Base-by-base conservation (phyloP, 2,888 invertebrate species). In the Notocelia uddmanniana region DNA sequence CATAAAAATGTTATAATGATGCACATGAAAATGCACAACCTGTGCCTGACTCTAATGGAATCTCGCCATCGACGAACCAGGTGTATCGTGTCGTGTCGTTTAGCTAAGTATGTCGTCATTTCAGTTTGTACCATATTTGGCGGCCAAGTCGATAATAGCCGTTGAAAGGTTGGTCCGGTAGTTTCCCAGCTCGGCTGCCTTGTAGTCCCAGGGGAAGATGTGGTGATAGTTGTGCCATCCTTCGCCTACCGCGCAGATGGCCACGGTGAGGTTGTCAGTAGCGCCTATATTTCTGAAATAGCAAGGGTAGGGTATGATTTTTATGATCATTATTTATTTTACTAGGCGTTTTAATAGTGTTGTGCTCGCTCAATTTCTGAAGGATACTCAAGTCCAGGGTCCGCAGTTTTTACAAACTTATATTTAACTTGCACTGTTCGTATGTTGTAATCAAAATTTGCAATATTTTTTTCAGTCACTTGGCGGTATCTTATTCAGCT, bases 151-250 rank as follows among this genome's bases (percentile, higher is more conserved):
- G 76, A 96, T 95, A 73, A 96, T 90, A 0, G 93, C 95, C 0
- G 96, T 96, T 0, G 96, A 95, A 1, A 93, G 80, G 82, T 96
- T 96, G 13, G 94, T 93, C n/a, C 92, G 90, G 84, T 96, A 96
- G 80, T 95, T 92, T 62, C 96, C 96, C 31, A 96, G 91, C 81
- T 96, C 96, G 23, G 96, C 96, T 78, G 96, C 96, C 78, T 96
- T 96, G 94, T 96, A 96, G 83, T 96, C 96, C 96, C 97, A 97
- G 0, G 98, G 97, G 89, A 98, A 98, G 21, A 96, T 96, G 87
- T 98, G 98, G 81, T 98, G 98, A 86, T 97, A 98, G 91, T 98
- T 98, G 88, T 98, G 97, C 96, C 97, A 97, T 13, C 97, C 98
- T 83, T 97, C 97, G 21, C 97, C 97, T 58, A 96, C 92, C 0